phyloP scores from a whole-genome alignment of 2,888 invertebrate genomes.

The Blera fallax region DNA sequence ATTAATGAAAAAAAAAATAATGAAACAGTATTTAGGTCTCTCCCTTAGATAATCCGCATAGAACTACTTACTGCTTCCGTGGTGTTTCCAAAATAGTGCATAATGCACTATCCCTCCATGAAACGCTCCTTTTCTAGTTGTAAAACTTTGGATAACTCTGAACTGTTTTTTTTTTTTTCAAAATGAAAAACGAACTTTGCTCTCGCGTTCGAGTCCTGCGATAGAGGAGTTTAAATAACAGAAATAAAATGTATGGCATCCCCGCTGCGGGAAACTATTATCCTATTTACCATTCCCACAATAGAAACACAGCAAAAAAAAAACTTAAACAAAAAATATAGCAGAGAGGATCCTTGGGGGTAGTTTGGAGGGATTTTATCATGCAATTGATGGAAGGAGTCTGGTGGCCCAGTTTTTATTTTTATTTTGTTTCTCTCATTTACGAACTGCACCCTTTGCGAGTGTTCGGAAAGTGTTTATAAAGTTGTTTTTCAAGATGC shows the following conservation, averaged over 20 bases:
- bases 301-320: not conserved
- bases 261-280: conserved; percentile 53
- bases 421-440: not conserved
- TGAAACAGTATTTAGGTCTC: conserved; percentile 22
- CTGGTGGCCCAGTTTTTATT: conserved; percentile 63
- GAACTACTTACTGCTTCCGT: conserved; percentile 38
- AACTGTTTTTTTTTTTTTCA: not conserved
- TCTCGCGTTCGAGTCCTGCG: not conserved
- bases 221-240: conserved; percentile 6
- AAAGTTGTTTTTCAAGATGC: not conserved
- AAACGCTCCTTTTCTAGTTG: not conserved
- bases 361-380: conserved; percentile 44
- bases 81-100: conserved; percentile 4
- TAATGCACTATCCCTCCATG: conserved; percentile 28
- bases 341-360: conserved; percentile 42
- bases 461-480: not conserved
- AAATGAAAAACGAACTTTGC: conserved; percentile 26
- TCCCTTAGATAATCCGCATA: conserved; percentile 39
- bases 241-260: conserved; percentile 14
- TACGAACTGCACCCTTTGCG: not conserved
- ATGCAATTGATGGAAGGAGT: conserved; percentile 30
- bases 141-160: conserved; percentile 30
- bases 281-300: conserved; percentile 59
- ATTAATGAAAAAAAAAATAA: not conserved
- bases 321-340: not conserved